Conservation (phyloP, 2,888 invertebrate genomes). For the Cylindroiulus punctatus region DNA sequence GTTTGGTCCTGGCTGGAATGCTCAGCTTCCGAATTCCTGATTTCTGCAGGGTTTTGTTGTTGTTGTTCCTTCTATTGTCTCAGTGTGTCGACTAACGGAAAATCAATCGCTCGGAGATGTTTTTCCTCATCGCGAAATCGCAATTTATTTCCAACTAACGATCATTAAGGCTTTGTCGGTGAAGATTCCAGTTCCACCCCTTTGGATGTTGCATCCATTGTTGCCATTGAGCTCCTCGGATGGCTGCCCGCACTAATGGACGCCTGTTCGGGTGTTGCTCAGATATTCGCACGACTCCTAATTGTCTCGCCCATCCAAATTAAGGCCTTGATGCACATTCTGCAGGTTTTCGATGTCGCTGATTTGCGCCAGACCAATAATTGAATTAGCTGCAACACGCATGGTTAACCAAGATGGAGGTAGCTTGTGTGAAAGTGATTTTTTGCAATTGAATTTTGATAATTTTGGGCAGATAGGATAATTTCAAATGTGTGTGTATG, state of each 20-base stretch:
- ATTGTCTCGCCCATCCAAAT: not conserved
- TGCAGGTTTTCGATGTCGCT: not conserved
- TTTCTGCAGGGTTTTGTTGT: not conserved
- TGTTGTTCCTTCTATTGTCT: constrained; percentile 27
- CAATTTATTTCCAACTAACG: constrained; percentile 33
- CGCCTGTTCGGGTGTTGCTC: not conserved
- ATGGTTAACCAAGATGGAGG: no score
- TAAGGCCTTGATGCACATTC: not conserved
- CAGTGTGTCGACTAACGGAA: constrained; percentile 19
- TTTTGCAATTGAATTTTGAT: no score
- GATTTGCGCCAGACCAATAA: not conserved
- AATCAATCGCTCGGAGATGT: constrained; percentile 30
- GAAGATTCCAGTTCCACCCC: not conserved
- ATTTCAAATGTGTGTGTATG: no score
- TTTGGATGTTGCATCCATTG: constrained; percentile 9
- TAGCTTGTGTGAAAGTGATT: no score
- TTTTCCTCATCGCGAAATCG: constrained; percentile 23
- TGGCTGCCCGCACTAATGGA: not conserved
- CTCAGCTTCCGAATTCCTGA: not conserved
- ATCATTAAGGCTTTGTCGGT: constrained; percentile 22
- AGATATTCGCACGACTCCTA: not conserved
- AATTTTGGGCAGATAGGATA: no score
- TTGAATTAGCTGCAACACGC: not conserved
- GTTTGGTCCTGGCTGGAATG: not conserved
- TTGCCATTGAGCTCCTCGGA: not conserved